These are phyloP conservation scores for Montipora capricornis DNA, from an alignment of 64 coral and sea anemone genomes.

Conservation along the genomic window DNA sequence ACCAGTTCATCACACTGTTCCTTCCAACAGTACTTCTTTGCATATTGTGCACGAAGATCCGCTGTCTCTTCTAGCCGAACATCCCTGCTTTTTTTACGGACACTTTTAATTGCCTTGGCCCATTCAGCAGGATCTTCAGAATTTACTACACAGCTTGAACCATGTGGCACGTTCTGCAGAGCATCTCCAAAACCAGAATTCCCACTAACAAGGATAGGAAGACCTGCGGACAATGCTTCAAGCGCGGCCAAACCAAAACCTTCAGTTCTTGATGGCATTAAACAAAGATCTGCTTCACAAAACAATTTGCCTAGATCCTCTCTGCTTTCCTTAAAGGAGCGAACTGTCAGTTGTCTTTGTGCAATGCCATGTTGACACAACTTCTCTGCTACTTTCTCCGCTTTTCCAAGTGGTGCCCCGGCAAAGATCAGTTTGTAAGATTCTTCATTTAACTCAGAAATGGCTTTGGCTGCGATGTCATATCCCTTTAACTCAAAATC, in stretches of 20 bases:
- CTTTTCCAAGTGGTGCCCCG: background rate
- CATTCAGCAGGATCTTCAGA: slow-evolving; percentile 12
- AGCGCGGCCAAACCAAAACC: background rate
- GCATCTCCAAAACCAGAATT: slow-evolving; percentile 27
- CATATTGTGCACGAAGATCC: background rate
- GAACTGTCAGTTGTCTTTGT: background rate
- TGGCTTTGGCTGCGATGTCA: slow-evolving; percentile 22
- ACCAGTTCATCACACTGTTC: background rate
- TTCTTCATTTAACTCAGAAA: slow-evolving; percentile 6
- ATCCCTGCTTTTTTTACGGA: background rate
- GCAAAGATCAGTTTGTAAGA: slow-evolving; percentile 20
- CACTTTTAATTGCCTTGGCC: background rate
- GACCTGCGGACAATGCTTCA: slow-evolving; percentile 35
- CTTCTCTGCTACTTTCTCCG: background rate
- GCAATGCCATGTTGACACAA: background rate
- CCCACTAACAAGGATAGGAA: slow-evolving; percentile 27
- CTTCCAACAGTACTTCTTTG: background rate
- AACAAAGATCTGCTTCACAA: slow-evolving; percentile 24
- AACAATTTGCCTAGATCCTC: background rate
- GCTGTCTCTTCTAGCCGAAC: background rate
- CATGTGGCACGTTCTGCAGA: background rate
- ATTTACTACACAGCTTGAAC: background rate
- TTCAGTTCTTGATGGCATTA: slow-evolving; percentile 48
- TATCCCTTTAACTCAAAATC: slow-evolving; percentile 19
- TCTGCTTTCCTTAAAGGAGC: slow-evolving; percentile 9